phyloP scores from a whole-genome alignment of 2,113 vertebrate species.

The Sorex fumeus region DNA sequence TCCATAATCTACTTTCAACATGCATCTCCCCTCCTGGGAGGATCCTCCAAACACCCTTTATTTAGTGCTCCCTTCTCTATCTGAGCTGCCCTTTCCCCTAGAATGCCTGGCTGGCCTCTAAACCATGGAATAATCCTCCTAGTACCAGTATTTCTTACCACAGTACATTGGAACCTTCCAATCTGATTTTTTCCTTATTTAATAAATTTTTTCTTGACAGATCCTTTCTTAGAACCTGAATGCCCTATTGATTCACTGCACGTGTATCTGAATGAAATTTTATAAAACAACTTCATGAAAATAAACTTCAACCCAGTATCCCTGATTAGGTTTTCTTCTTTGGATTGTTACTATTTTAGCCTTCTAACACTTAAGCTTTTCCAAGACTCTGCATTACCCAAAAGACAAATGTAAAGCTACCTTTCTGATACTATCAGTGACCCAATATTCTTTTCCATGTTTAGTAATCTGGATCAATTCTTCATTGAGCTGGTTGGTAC shows the following conservation, averaged over 20 bases:
- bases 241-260: background rate
- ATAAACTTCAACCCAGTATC: background rate
- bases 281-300: constrained; percentile 1
- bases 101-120: too few relatives aligned
- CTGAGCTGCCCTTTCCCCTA: too few relatives aligned
- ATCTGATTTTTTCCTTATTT: too few relatives aligned
- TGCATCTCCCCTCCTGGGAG: too few relatives aligned
- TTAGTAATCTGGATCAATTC: background rate
- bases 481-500: background rate
- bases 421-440: background rate
- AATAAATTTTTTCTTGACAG: background rate
- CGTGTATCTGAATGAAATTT: background rate
- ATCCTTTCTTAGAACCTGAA: constrained; percentile 15
- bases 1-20: too few relatives aligned
- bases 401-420: background rate
- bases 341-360: background rate
- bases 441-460: background rate
- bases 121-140: too few relatives aligned
- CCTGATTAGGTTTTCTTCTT: background rate
- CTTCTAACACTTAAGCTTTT: background rate
- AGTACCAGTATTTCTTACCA: too few relatives aligned
- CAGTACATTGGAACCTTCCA: too few relatives aligned
- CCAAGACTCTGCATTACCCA: background rate
- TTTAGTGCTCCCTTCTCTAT: too few relatives aligned
- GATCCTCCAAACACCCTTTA: too few relatives aligned